Evolutionary conservation across 2,797 vertebrate genomes (phyloP).

Genomic region (Agapornis canus): DNA sequence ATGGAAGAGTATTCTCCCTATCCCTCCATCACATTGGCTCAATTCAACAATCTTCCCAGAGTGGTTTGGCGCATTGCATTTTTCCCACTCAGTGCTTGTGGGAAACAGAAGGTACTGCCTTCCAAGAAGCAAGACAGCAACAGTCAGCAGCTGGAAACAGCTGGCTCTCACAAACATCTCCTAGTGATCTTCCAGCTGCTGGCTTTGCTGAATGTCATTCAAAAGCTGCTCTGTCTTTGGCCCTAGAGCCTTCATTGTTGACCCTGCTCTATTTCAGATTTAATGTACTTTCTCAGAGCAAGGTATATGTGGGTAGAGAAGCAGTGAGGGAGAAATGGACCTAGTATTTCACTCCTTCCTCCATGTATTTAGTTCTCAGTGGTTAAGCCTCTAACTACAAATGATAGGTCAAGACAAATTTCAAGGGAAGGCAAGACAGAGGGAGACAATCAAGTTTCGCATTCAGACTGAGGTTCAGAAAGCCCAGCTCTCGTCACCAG

Average conservation of each 20-base stretch:
- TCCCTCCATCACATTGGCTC: neutral
- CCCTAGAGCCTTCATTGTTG: neutral
- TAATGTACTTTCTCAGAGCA: neutral
- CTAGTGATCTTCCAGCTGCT: neutral
- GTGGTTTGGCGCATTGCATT: neutral
- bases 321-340: neutral
- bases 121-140: neutral
- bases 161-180: neutral
- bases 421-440: neutral
- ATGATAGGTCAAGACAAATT: neutral
- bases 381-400: neutral
- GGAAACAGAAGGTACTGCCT: neutral
- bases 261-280: neutral
- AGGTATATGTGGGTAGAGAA: neutral
- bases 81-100: neutral
- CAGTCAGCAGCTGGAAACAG: conserved; percentile 33
- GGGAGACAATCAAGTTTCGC: neutral
- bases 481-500: neutral
- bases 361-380: neutral
- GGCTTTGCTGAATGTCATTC: neutral
- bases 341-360: neutral
- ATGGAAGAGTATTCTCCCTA: neutral
- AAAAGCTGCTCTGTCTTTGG: neutral
- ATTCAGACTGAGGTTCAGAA: neutral
- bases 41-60: neutral